Conservation (phyloP, 2,888 invertebrate genomes). For the Synergus umbraculus region DNA sequence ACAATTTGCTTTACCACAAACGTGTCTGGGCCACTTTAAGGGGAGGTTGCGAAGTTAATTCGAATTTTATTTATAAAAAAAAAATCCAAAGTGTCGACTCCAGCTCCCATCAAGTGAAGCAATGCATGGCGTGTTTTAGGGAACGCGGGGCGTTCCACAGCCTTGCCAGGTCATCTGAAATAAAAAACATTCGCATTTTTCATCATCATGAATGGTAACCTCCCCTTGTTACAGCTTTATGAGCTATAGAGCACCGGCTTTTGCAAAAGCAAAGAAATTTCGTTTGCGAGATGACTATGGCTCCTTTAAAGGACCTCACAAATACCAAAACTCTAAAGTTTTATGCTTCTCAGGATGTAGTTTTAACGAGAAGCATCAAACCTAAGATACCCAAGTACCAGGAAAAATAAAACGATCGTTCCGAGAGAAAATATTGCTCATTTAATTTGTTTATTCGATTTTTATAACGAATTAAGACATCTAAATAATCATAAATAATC, state of each 20-base stretch:
- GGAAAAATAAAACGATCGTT: conserved; percentile 14
- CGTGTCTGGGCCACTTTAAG: conserved; percentile 12
- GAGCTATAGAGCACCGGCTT: conserved; percentile 6
- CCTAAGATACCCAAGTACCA: background rate
- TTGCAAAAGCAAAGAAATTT: background rate
- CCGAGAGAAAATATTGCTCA: background rate
- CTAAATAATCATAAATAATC: background rate
- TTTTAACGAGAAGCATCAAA: conserved; percentile 7
- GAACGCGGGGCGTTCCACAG: no score
- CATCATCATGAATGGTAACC: no score
- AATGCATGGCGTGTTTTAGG: no score
- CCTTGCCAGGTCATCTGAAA: no score
- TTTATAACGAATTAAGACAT: background rate
- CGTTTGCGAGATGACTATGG: background rate
- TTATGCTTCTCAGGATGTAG: conserved; percentile 4
- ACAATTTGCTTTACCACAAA: background rate
- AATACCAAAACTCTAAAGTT: conserved; percentile 11
- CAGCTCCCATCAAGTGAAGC: no score
- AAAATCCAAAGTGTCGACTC: no score
- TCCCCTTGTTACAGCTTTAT: background rate
- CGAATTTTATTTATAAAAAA: no score
- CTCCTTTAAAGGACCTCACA: conserved; percentile 14
- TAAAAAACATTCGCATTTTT: no score
- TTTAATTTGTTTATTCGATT: background rate
- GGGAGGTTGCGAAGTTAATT: no score